Conservation (phyloP, 2,888 invertebrate genomes). For the Selenia dentaria region DNA sequence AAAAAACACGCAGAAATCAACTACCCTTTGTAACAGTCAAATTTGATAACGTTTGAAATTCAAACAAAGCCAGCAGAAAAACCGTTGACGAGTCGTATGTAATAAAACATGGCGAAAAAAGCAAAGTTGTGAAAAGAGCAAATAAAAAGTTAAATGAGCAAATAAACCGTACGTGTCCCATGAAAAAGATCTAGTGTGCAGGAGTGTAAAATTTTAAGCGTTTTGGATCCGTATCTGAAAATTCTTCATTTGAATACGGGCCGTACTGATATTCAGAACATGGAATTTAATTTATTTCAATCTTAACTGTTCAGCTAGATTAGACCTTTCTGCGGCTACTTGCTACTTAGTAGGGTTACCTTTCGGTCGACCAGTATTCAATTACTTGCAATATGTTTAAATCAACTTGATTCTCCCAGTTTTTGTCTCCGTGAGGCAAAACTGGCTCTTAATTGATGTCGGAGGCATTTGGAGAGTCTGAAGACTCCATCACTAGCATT, state of each 20-base stretch:
- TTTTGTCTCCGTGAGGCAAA: no score
- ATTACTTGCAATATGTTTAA: no score
- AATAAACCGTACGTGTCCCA: constrained; percentile 16
- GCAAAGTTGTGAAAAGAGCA: constrained; percentile 9
- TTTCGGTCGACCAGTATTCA: no score
- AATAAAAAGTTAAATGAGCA: constrained; percentile 12
- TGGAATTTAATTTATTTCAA: no score
- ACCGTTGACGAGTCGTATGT: constrained; percentile 18
- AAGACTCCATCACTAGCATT: no score
- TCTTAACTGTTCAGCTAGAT: no score
- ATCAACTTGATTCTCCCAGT: no score
- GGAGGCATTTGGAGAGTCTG: no score
- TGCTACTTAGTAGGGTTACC: no score
- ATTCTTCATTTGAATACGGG: not conserved
- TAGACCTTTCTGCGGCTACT: no score
- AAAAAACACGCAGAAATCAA: constrained; percentile 10
- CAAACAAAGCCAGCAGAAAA: constrained; percentile 15
- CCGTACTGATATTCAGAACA: not conserved
- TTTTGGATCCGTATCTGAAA: not conserved
- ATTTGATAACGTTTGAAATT: constrained; percentile 13
- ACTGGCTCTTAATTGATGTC: no score
- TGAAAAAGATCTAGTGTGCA: constrained; percentile 5
- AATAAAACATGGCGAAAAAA: constrained; percentile 22
- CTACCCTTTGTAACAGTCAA: constrained; percentile 13
- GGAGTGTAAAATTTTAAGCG: not conserved